phyloP scores from a whole-genome alignment of 1,140 invertebrate species.

The Tetraneura akinire region DNA sequence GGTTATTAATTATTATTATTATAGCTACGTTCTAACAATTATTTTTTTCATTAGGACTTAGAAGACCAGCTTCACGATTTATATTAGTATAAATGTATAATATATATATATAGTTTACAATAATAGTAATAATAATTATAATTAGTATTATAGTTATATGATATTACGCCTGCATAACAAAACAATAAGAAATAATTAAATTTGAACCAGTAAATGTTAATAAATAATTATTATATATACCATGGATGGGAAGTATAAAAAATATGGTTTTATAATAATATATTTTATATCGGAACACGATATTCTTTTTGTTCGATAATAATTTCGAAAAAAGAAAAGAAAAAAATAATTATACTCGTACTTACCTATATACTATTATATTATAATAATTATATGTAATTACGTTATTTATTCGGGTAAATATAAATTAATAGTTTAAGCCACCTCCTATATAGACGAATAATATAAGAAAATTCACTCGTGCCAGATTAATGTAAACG shows the following conservation, averaged over 20 bases:
- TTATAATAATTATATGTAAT: background rate
- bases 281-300: background rate
- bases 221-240: background rate
- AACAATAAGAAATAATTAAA: background rate
- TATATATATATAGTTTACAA: constrained; percentile 1
- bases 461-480: constrained; percentile 21
- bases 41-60: constrained; percentile 34
- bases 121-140: background rate
- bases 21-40: constrained; percentile 32
- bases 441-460: no score
- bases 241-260: background rate
- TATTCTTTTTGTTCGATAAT: background rate
- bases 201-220: background rate
- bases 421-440: background rate
- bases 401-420: no score
- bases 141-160: no score
- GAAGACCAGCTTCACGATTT: constrained; percentile 27
- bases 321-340: no score
- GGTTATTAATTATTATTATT: no score
- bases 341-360: no score
- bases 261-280: background rate
- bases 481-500: background rate
- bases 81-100: background rate
- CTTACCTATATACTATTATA: background rate
- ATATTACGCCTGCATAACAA: background rate